phyloP scores from a whole-genome alignment of 2,888 invertebrate species.

The Eudasyphora cyanicolor region DNA sequence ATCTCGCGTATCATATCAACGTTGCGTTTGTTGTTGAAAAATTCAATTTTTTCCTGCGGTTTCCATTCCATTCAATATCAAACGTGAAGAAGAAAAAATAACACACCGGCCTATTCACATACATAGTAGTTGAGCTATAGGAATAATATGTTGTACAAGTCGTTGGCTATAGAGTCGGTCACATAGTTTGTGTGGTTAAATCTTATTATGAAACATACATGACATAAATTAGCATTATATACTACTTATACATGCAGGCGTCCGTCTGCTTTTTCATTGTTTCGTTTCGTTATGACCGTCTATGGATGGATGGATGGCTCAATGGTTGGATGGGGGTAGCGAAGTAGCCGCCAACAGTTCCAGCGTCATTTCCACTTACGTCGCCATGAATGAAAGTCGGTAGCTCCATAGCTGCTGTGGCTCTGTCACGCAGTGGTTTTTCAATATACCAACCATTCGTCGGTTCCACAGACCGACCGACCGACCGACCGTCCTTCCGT shows the following conservation, averaged over 20 bases:
- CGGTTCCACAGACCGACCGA: not conserved
- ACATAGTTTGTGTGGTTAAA: constrained; percentile 54
- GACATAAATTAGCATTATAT: constrained; percentile 66
- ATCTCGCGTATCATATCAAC: constrained; percentile 28
- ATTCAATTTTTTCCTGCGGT: constrained; percentile 36
- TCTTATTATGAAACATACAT: constrained; percentile 65
- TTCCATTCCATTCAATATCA: constrained; percentile 26
- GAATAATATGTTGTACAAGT: not conserved
- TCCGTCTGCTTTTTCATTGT: constrained; percentile 56
- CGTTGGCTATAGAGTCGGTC: not conserved
- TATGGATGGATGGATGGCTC: constrained; percentile 26
- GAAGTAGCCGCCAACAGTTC: constrained; percentile 20
- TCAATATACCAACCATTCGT: no score
- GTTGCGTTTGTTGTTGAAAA: constrained; percentile 18
- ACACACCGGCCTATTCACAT: not conserved
- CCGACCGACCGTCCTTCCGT: not conserved
- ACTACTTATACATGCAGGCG: constrained; percentile 53
- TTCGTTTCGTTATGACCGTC: constrained; percentile 40
- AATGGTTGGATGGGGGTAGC: constrained; percentile 33
- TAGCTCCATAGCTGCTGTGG: no score
- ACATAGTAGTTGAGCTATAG: not conserved
- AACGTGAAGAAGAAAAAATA: not conserved
- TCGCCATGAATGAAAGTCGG: not conserved
- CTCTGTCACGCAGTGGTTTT: not conserved
- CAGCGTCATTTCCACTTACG: not conserved